These are phyloP conservation scores for Salpingus planirostris DNA, from an alignment of 2,888 invertebrate genomes.

Conservation along the genomic window DNA sequence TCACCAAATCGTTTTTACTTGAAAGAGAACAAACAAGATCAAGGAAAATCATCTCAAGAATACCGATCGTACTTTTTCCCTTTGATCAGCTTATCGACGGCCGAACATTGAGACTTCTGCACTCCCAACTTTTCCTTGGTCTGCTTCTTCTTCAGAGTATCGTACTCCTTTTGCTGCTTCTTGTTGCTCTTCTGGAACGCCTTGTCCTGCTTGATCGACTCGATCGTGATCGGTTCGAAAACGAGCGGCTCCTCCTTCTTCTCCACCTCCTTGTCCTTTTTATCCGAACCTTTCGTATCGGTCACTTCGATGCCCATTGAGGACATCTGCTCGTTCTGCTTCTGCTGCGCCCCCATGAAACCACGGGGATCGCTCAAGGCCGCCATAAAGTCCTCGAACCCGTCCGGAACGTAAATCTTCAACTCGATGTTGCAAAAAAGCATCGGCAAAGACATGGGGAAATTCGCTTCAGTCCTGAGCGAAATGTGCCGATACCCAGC, in stretches of 20 bases:
- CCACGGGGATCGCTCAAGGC: slow-evolving; percentile 92
- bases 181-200: slow-evolving; percentile 85
- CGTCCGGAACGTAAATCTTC: slow-evolving; percentile 99
- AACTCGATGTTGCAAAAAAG: slow-evolving; percentile 98
- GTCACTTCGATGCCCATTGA: slow-evolving; percentile 82
- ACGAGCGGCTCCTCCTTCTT: slow-evolving; percentile 70
- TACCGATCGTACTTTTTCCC: slow-evolving; percentile 70
- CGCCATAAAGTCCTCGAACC: slow-evolving; percentile 97
- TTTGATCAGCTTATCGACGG: slow-evolving; percentile 89
- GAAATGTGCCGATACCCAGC: slow-evolving; percentile 98
- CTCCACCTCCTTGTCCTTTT: slow-evolving; percentile 57
- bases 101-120: slow-evolving; percentile 85
- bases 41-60: slow-evolving; percentile 3
- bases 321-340: slow-evolving; percentile 85
- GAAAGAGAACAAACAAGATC: slow-evolving; percentile 15
- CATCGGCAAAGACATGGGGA: slow-evolving; percentile 98
- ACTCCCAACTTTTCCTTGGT: slow-evolving; percentile 83
- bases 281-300: slow-evolving; percentile 47
- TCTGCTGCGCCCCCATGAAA: slow-evolving; percentile 79
- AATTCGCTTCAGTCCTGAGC: slow-evolving; percentile 95
- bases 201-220: slow-evolving; percentile 79
- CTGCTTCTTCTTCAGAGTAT: slow-evolving; percentile 84
- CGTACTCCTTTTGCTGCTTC: slow-evolving; percentile 94
- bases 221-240: slow-evolving; percentile 86
- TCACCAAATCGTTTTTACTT: slow-evolving; percentile 73